Evolutionary conservation across 1,140 invertebrate genomes (phyloP).

Genomic region (Leptinotarsa defecta): DNA sequence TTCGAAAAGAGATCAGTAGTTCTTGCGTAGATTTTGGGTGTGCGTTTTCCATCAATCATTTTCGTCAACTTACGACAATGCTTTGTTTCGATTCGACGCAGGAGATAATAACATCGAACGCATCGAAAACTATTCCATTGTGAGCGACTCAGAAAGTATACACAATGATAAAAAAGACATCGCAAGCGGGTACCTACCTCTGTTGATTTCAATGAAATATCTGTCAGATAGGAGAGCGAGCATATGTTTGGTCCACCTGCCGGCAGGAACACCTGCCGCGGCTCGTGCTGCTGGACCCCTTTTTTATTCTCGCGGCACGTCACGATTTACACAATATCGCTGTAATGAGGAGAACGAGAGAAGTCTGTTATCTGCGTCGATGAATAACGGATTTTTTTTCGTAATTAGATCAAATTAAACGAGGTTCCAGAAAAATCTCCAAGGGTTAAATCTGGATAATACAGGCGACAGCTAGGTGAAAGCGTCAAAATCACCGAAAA

Average conservation of each 20-base stretch:
- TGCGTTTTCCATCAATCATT: too few relatives aligned
- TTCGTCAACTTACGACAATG: too few relatives aligned
- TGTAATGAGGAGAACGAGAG: background rate
- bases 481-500: too few relatives aligned
- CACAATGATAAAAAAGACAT: slow-evolving; percentile 16
- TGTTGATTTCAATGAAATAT: slow-evolving; percentile 21
- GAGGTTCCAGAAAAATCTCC: too few relatives aligned
- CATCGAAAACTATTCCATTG: too few relatives aligned
- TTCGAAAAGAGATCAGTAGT: too few relatives aligned
- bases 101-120: too few relatives aligned
- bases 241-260: slow-evolving; percentile 18
- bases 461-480: too few relatives aligned
- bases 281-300: slow-evolving; percentile 24
- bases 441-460: too few relatives aligned
- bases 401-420: too few relatives aligned
- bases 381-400: background rate
- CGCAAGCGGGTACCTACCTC: slow-evolving; percentile 13
- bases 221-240: slow-evolving; percentile 23
- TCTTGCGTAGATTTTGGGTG: too few relatives aligned
- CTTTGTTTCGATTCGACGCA: too few relatives aligned
- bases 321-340: slow-evolving; percentile 17
- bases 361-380: background rate
- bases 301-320: slow-evolving; percentile 20
- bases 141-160: background rate
- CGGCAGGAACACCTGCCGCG: slow-evolving; percentile 19